Evolutionary conservation across 2,888 invertebrate species (phyloP).

Genomic region (Catocala fraxini): DNA sequence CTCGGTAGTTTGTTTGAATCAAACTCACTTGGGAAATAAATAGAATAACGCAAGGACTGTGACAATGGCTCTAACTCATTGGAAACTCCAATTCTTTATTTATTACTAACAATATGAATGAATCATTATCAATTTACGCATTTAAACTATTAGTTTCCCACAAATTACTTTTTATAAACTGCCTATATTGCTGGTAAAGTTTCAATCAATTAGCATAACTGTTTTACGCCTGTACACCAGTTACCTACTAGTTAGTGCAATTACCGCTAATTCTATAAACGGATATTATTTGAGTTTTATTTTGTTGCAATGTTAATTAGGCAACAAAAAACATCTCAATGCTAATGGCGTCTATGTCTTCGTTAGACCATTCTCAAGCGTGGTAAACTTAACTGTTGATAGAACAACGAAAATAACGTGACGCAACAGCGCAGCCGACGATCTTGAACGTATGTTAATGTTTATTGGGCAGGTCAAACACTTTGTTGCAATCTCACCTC

Average conservation of each 20-base stretch:
- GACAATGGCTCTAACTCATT: no score
- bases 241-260: conserved; percentile 10
- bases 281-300: conserved; percentile 29
- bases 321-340: conserved; percentile 27
- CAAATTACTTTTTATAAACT: no score
- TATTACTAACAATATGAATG: no score
- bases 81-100: no score
- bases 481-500: conserved; percentile 67
- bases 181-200: background rate
- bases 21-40: no score
- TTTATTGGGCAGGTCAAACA: background rate
- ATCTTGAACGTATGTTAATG: conserved; percentile 37
- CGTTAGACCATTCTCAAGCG: conserved; percentile 27
- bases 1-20: no score
- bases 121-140: no score
- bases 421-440: conserved; percentile 12
- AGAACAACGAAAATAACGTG: conserved; percentile 17
- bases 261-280: conserved; percentile 22
- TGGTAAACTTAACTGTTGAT: conserved; percentile 17
- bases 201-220: background rate
- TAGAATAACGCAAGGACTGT: no score
- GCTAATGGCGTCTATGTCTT: conserved; percentile 31
- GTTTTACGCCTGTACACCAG: background rate
- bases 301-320: conserved; percentile 37
- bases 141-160: no score